Percentiles rank a stretch among this genome's conserved stretches.
Evolutionary conservation across 1,140 invertebrate genomes (phyloP).

Genomic region (Drepana arcuata): DNA sequence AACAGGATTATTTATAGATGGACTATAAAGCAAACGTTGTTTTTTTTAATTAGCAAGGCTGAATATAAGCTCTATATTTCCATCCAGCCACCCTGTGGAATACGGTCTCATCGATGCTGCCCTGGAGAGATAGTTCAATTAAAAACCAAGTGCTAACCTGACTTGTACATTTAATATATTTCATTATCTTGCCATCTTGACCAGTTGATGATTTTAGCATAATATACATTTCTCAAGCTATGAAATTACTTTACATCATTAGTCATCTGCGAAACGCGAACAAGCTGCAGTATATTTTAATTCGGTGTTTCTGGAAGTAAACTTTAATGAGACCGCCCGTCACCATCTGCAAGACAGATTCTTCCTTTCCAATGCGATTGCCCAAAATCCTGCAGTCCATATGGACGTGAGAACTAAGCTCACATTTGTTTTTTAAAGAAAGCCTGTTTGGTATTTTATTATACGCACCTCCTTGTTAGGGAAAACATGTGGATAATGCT

Average conservation of each 20-base stretch:
- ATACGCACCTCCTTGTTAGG: constrained; percentile 14
- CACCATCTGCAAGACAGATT: constrained; percentile 58
- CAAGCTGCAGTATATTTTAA: constrained; percentile 10
- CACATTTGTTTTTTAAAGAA: constrained; percentile 40
- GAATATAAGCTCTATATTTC: too few relatives aligned
- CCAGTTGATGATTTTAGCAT: too few relatives aligned
- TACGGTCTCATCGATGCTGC: too few relatives aligned
- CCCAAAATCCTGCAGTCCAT: constrained; percentile 56
- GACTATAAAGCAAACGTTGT: too few relatives aligned
- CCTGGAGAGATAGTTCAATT: too few relatives aligned
- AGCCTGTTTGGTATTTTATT: constrained; percentile 36
- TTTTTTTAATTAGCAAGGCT: too few relatives aligned
- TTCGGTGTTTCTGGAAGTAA: constrained; percentile 40
- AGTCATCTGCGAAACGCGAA: constrained; percentile 7
- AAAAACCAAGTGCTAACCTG: too few relatives aligned
- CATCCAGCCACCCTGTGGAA: too few relatives aligned
- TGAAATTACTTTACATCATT: too few relatives aligned
- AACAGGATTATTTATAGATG: constrained; percentile 12
- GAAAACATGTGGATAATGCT: constrained; percentile 22
- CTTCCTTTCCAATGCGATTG: constrained; percentile 29
- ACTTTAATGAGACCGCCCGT: constrained; percentile 31
- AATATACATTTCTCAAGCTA: too few relatives aligned
- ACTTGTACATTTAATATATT: too few relatives aligned
- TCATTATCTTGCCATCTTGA: too few relatives aligned
- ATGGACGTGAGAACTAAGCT: constrained; percentile 50